Conservation (phyloP, 2,888 invertebrate genomes). For the Cosmia pyralina region DNA sequence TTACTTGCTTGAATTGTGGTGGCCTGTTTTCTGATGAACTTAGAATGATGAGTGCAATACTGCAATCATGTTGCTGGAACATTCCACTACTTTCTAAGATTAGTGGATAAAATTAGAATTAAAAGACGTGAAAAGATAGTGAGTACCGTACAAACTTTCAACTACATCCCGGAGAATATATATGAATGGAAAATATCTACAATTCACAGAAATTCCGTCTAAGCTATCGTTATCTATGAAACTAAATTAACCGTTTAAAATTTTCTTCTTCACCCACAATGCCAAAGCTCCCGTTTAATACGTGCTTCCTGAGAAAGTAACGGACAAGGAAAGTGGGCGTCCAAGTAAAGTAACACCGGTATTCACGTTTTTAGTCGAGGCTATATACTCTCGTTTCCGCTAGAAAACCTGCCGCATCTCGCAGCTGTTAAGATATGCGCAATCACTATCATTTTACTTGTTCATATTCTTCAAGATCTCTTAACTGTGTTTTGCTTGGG, state of each 20-base stretch:
- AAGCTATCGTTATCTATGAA: background rate
- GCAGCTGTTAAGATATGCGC: conserved; percentile 42
- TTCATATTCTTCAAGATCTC: conserved; percentile 31
- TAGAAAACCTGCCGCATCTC: conserved; percentile 69
- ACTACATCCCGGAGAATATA: background rate
- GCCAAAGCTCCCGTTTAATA: conserved; percentile 30
- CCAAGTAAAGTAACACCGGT: conserved; percentile 51
- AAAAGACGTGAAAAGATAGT: background rate
- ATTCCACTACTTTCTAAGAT: background rate
- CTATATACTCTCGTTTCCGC: conserved; percentile 71
- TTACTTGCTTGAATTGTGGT: background rate
- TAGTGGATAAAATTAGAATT: background rate
- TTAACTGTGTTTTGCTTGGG: background rate
- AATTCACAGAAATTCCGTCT: background rate
- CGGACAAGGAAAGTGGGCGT: conserved; percentile 54
- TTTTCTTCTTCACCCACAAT: conserved; percentile 31
- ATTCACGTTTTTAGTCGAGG: conserved; percentile 55
- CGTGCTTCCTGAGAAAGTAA: conserved; percentile 60
- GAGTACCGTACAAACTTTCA: background rate
- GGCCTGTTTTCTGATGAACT: background rate
- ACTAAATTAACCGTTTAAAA: conserved; percentile 4
- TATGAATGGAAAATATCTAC: background rate
- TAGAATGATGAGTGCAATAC: background rate
- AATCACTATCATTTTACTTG: conserved; percentile 51
- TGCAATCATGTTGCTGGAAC: background rate